phyloP scores from a whole-genome alignment of 2,113 vertebrate genomes.

The Burhinus bistriatus region DNA sequence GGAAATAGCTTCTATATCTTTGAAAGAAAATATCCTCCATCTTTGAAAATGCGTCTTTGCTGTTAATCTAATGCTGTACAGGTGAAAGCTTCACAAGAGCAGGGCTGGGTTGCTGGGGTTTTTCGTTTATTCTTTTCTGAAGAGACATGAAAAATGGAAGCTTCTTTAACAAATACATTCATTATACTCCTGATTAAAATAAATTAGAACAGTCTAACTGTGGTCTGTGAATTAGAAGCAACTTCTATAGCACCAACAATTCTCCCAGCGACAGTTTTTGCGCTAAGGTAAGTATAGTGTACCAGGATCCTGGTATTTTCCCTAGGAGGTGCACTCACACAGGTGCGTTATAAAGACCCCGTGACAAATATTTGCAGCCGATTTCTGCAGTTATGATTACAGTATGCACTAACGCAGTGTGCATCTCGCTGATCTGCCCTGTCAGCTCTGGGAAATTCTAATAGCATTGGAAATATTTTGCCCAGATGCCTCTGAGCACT shows the following conservation, averaged over 20 bases:
- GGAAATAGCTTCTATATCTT: slow-evolving; percentile 6
- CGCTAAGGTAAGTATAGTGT: background rate
- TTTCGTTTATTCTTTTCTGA: background rate
- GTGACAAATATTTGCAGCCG: background rate
- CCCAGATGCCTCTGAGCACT: background rate
- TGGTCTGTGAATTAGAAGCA: slow-evolving; percentile 28
- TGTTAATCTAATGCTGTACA: slow-evolving; percentile 12
- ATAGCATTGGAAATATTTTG: background rate
- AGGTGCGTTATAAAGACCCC: background rate
- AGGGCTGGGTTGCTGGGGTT: background rate
- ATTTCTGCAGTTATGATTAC: background rate
- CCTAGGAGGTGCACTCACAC: background rate
- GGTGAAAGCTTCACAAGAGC: background rate
- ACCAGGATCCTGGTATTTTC: background rate
- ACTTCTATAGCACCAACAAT: background rate
- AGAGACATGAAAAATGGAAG: background rate
- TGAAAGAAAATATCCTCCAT: background rate
- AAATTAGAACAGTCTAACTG: background rate
- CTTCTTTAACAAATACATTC: background rate
- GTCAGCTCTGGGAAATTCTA: background rate
- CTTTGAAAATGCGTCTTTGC: background rate
- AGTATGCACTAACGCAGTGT: background rate
- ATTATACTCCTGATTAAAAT: background rate
- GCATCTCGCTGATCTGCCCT: background rate
- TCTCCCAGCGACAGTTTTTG: background rate